Evolutionary conservation across 2,888 invertebrate genomes (phyloP).

Genomic region (Cacoxenus indagator): DNA sequence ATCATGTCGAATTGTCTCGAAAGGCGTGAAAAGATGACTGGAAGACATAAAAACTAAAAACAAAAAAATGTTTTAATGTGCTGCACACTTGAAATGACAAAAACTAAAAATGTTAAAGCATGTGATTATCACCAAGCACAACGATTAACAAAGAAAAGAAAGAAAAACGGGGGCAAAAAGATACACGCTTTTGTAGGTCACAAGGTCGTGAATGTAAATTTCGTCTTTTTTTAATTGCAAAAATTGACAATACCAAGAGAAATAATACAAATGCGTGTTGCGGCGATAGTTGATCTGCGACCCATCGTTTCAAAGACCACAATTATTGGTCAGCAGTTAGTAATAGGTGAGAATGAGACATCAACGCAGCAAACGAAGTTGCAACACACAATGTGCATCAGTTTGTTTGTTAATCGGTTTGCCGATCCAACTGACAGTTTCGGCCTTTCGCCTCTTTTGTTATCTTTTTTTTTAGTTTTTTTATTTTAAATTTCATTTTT

Average conservation of each 20-base stretch:
- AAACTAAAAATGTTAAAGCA: slow-evolving; percentile 19
- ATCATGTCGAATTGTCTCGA: neutral
- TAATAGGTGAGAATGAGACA: neutral
- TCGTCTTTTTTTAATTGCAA: slow-evolving; percentile 2
- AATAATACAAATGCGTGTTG: neutral
- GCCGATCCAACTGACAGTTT: neutral
- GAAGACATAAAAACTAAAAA: slow-evolving; percentile 23
- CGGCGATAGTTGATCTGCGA: slow-evolving; percentile 2
- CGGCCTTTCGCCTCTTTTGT: neutral
- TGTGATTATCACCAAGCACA: neutral
- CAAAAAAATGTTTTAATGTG: slow-evolving; percentile 36
- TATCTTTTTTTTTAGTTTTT: too few species aligned
- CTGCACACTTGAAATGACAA: slow-evolving; percentile 37
- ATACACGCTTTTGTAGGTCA: slow-evolving; percentile 43
- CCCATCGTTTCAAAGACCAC: neutral
- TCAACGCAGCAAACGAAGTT: neutral
- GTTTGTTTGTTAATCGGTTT: neutral
- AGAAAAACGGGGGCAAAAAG: neutral
- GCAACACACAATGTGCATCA: neutral
- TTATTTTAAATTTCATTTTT: too few species aligned
- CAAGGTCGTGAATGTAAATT: slow-evolving; percentile 39
- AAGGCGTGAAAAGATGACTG: neutral
- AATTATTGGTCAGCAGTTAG: neutral
- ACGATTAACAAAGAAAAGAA: neutral
- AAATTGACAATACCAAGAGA: neutral